Percentiles rank a stretch among this genome's conserved stretches.
Evolutionary conservation across 2,113 vertebrate genomes (phyloP).

Genomic region (Tupaia chinensis): DNA sequence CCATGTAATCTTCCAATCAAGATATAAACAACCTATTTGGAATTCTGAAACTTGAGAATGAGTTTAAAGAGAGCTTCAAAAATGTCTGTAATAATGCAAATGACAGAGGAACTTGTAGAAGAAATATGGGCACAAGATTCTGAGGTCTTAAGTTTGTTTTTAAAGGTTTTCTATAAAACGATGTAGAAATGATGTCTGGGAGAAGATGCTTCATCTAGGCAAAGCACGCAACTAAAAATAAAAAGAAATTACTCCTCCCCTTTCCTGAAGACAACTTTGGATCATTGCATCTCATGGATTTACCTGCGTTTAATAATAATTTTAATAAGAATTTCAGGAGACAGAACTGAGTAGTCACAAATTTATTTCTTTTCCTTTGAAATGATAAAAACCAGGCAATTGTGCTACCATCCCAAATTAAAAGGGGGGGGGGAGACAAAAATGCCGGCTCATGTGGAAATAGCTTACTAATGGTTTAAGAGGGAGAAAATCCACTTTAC

Average conservation of each 20-base stretch:
- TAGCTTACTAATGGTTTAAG: constrained; percentile 3
- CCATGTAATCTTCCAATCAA: constrained; percentile 64
- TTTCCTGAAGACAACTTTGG: background rate
- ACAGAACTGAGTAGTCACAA: background rate
- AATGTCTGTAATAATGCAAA: constrained; percentile 41
- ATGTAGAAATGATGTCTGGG: background rate
- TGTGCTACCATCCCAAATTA: background rate
- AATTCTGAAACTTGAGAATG: constrained; percentile 62
- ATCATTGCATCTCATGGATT: background rate
- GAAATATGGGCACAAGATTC: background rate
- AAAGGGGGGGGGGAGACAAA: background rate
- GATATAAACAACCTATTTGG: constrained; percentile 65
- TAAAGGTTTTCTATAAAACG: background rate
- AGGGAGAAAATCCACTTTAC: background rate
- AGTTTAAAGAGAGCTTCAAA: constrained; percentile 52
- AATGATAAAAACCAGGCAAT: constrained; percentile 36
- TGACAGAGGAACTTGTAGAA: background rate
- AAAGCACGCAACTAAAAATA: background rate
- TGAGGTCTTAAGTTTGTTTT: constrained; percentile 6
- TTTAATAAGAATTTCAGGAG: background rate
- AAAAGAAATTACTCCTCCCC: background rate
- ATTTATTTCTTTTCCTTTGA: constrained; percentile 37
- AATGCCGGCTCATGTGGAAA: background rate
- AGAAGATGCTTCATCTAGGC: background rate
- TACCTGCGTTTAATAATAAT: constrained; percentile 33